Base-by-base conservation (phyloP, 1,140 invertebrate genomes). In the Mycetomoellerius zeteki region DNA sequence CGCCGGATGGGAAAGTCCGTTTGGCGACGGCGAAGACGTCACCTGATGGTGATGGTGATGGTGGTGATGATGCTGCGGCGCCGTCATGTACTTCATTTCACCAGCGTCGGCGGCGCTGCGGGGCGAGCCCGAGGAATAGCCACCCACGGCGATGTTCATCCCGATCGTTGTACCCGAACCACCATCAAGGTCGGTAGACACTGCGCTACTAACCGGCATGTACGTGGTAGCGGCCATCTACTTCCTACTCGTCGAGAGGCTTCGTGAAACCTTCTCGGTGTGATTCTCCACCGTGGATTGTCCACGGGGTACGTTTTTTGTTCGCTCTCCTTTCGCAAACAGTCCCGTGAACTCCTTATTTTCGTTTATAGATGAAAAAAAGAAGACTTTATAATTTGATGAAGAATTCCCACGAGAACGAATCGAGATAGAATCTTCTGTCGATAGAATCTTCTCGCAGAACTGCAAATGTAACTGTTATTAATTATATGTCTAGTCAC, bases 21-120 rank as follows among this genome's bases (percentile, higher is more conserved):
- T 96, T 56, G 96, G 96, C 86, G 96, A 96, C 80, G 97, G 96
- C 86, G 96, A 96, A 21, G 96, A 96, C 64, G 96, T 96, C 96
- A 97, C 96, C 93, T 97, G 97, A 81, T 96, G 96, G 93, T 98
- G 97, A 89, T 97, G 97, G 88, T 97, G 96, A 60, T 97, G 96
- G 72, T 97, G 96, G 91, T 97, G 97, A 92, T 98, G 97, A 94
- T 98, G 97, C 94, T 98, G 97, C 67, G 96, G 96, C 86, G 97
- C 96, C 80, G 98, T 97, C 96, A 98, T 97, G 95, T 99, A 99
- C 95, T 99, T 99, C 98, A 99, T 98, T 94, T 99, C 98, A 91
- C 97, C 97, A 91, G 97, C 97, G 96, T 98, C 97, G 93, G 97
- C 96, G 92, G 97, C 97, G 91, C 97, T 97, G 91, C 97, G 96